Base-by-base conservation (phyloP, 2,888 invertebrate genomes). In the Psococerastis gibbosa region DNA sequence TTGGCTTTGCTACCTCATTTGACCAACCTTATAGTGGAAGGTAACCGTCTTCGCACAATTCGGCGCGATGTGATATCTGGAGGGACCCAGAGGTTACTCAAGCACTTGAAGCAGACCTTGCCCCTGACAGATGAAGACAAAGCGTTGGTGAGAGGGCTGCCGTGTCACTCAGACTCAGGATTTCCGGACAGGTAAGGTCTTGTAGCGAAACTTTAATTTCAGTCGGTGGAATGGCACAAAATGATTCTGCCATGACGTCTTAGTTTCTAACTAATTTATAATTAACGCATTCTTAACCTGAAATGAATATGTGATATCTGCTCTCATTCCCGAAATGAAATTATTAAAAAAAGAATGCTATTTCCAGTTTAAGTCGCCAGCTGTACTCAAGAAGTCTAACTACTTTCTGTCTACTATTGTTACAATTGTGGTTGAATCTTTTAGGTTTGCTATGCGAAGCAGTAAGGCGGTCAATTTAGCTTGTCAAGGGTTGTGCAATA, bases 1-100 rank as follows among this genome's bases (percentile, higher is more conserved):
- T 55, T 83, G 43, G 69, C 77, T 17, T 60, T 71, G 2, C 66
- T 92, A 52, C 75, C 79, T 0, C 80, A 85, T 56, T 64, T 92
- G 46, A 82, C 84, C 54, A 79, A 79, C 51, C 68, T 92, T 42
- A 76, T 75, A 49, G 68, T 91, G 54, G 84, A 88, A 51, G 91
- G 91, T 3, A 92, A 92, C 63, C 79, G 80, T 53, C 65, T 91
- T 51, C 73, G 79, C 53, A 76, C 76, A 43, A 76, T 92, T 22
- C 66, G 91, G 27, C 71, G 79, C 46, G 91, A 91, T 59, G 73
- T 92, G 45, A 68, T 91, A 43, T 73, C 78, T 56, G 76, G 83
- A 46, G 91, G 91, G n/a, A 85, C 88, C 1, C 69, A 71, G 32
- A 64, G 84, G 46, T 72, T 92, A 56, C 69, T 91, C 58, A 79